Base-by-base conservation (phyloP, 2,113 vertebrate genomes). In the Acrocephalus arundinaceus region DNA sequence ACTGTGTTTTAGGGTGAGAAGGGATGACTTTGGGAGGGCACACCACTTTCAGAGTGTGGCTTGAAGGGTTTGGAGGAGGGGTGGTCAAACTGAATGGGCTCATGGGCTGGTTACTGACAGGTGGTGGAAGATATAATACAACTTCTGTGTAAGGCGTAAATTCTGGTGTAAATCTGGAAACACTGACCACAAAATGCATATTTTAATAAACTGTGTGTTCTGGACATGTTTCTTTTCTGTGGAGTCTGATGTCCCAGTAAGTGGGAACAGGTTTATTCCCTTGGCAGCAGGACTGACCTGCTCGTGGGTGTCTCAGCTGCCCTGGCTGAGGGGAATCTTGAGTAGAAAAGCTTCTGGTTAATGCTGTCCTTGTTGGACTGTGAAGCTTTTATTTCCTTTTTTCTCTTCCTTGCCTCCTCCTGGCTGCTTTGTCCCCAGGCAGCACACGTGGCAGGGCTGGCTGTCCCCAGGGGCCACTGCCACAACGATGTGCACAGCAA, bases 171-270 rank as follows among this genome's bases (percentile, higher is more conserved):
- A 78, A 68, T 78, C 63, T 78, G 57, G 72, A 89, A 90, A 65
- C 11, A 13, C 25, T 63, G 37, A 68, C 21, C 10, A 30, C 87
- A 72, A 93, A 92, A 84, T 30, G 14, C 4, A 0, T 54, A n/a
- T 77, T 84, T 92, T 82, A 97, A 95, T 94, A 92, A 96, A 94
- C n/a, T 0, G 0, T 66, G 54, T 91, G 71, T 73, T 86, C 79
- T 77, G 75, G 37, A 59, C 0, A 0, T 55, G 25, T 77, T 81
- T 89, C 7, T 83, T 90, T 39, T 77, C 39, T 2, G 0, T 68
- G 63, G 76, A 58, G 22, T 46, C 23, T 77, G 28, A 17, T 86
- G 33, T 45, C 37, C 15, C 37, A 16, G 23, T 15, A 28, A 54
- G 35, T 48, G 62, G 46, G 41, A 70, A 25, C 11, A 43, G 85